These are phyloP conservation scores for Botrylloides violaceus DNA, from an alignment of 23 tunicate species.

Conservation along the genomic window DNA sequence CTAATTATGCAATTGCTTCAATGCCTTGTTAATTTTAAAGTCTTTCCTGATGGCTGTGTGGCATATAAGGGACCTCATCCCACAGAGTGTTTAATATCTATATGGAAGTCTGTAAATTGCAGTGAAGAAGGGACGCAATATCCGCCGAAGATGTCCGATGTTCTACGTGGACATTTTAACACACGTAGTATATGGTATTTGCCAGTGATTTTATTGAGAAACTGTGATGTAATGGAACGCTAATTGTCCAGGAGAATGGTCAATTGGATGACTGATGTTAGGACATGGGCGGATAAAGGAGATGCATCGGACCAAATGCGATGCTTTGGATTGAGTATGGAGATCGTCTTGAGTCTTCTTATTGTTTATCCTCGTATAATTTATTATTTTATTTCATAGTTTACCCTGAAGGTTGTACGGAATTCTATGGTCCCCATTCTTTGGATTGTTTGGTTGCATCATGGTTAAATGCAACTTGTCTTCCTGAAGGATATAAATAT, in stretches of 20 bases:
- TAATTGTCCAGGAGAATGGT: too few relatives aligned
- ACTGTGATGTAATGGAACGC: too few relatives aligned
- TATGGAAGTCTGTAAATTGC: slow-evolving; percentile 20
- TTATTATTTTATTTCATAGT: not conserved
- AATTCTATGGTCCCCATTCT: slow-evolving; percentile 6
- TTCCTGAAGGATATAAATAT: slow-evolving; percentile 8
- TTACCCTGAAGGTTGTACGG: not conserved
- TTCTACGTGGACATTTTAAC: too few relatives aligned
- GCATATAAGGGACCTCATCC: slow-evolving; percentile 28
- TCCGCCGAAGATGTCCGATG: slow-evolving; percentile 8
- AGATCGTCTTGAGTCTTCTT: not conserved
- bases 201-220: too few relatives aligned
- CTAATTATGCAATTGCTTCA: not conserved
- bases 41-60: slow-evolving; percentile 9
- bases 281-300: slow-evolving; percentile 10
- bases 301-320: not conserved
- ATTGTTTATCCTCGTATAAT: too few relatives aligned
- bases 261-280: not conserved
- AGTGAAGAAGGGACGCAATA: slow-evolving; percentile 6
- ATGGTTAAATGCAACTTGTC: slow-evolving; percentile 4
- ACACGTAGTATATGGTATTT: too few relatives aligned
- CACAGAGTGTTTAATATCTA: slow-evolving; percentile 7
- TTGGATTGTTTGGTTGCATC: slow-evolving; percentile 7
- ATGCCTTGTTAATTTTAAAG: not conserved
- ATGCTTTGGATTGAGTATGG: slow-evolving; percentile 29